These are phyloP conservation scores for Druon quercuslanigerum DNA, from an alignment of 1,140 invertebrate species.

Conservation along the genomic window DNA sequence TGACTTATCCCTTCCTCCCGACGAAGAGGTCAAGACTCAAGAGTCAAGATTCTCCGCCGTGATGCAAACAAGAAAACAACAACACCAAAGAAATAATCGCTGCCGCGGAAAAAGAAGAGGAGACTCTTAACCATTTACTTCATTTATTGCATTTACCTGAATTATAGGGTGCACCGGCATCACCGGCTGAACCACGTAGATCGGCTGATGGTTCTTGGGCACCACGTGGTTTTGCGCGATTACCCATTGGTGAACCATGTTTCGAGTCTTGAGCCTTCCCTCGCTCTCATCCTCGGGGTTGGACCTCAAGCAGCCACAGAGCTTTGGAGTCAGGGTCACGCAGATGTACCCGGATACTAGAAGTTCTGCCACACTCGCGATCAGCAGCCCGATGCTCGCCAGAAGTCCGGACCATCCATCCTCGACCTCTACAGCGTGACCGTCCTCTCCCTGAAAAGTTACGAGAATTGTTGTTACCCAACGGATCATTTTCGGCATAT, in stretches of 20 bases:
- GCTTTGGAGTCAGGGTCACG: constrained; percentile 68
- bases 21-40: constrained; percentile 52
- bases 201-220: constrained; percentile 65
- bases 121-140: too few relatives aligned
- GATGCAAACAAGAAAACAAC: constrained; percentile 2
- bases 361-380: constrained; percentile 67
- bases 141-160: constrained; percentile 59
- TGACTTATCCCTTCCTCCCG: constrained; percentile 56
- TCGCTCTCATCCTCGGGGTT: constrained; percentile 56
- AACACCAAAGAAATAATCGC: background rate
- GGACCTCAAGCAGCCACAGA: constrained; percentile 66
- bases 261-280: constrained; percentile 65
- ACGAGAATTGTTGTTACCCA: background rate
- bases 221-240: constrained; percentile 67
- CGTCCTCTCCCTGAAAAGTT: constrained; percentile 56
- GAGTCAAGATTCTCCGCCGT: constrained; percentile 37
- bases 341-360: constrained; percentile 70
- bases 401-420: constrained; percentile 66
- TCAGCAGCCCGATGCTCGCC: constrained; percentile 67
- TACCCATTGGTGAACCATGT: constrained; percentile 74
- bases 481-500: background rate
- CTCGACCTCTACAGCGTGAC: constrained; percentile 55
- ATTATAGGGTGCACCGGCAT: constrained; percentile 69
- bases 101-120: too few relatives aligned
- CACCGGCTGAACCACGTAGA: constrained; percentile 70